Evolutionary conservation across 2,888 invertebrate species (phyloP).

Genomic region (Minunthozetes semirufus): DNA sequence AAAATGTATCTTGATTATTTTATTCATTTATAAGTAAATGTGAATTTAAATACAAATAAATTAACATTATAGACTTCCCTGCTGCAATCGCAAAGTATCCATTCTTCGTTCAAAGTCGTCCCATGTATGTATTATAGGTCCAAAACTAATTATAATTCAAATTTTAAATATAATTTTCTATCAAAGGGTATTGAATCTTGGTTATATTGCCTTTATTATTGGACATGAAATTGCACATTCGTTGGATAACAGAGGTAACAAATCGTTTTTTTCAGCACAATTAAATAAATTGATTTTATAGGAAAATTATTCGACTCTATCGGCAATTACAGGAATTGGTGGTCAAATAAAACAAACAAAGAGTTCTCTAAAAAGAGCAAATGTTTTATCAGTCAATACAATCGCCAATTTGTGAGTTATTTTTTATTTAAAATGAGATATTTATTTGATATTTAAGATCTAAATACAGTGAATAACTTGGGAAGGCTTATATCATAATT

Average conservation of each 20-base stretch:
- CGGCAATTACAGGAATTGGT: not conserved
- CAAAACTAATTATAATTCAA: too few species aligned
- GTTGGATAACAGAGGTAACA: not conserved
- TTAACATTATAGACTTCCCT: conserved; percentile 1
- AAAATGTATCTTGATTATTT: too few species aligned
- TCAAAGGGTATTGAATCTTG: not conserved
- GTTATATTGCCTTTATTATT: not conserved
- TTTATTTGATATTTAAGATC: too few species aligned
- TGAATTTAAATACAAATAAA: too few species aligned
- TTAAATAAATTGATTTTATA: not conserved
- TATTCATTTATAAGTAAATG: too few species aligned
- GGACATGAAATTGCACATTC: not conserved
- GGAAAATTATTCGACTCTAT: not conserved
- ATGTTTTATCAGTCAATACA: not conserved
- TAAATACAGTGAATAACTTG: not conserved
- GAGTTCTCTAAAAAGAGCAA: not conserved
- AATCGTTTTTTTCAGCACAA: too few species aligned
- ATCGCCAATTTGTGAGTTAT: too few species aligned
- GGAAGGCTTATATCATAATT: too few species aligned
- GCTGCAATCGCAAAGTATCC: not conserved
- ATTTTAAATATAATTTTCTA: too few species aligned
- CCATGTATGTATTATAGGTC: not conserved
- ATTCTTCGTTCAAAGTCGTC: not conserved
- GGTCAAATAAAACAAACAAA: not conserved
- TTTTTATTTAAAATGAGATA: too few species aligned